Evolutionary conservation across 2,797 vertebrate species (phyloP).

Genomic region (Macroramphosus scolopax): DNA sequence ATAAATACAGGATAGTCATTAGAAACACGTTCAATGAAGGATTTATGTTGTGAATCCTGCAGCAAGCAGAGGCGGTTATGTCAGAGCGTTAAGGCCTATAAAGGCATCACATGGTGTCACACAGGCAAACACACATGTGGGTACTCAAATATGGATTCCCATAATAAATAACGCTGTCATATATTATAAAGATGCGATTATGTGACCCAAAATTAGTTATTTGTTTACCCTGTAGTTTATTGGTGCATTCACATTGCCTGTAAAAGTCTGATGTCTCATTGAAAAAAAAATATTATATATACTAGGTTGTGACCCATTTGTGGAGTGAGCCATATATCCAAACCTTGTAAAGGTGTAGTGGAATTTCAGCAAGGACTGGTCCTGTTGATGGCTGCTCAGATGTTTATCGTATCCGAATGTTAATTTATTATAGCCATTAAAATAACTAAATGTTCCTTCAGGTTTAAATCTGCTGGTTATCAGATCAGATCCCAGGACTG

Average conservation of each 20-base stretch:
- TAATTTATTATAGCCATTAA: neutral
- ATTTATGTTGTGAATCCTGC: conserved; percentile 26
- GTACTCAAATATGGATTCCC: neutral
- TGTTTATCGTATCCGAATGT: conserved; percentile 1
- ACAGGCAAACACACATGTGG: conserved; percentile 41
- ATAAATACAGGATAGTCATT: conserved; percentile 12
- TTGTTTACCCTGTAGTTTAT: neutral
- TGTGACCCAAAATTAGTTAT: neutral
- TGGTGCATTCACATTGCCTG: neutral
- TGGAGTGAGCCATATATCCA: no score
- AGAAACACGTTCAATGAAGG: neutral
- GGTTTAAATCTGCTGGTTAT: neutral
- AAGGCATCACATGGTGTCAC: conserved; percentile 43
- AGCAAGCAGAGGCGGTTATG: conserved; percentile 28
- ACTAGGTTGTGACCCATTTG: no score
- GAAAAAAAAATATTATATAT: no score
- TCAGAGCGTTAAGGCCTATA: conserved; percentile 37
- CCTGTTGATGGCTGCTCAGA: neutral
- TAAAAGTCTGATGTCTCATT: neutral
- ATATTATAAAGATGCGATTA: neutral
- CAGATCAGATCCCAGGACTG: neutral
- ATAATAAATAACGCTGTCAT: neutral
- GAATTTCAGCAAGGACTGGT: no score
- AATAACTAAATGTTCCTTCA: neutral
- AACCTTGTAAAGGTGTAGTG: no score